Percentiles rank a stretch among this genome's conserved stretches.
Evolutionary conservation across 2,113 vertebrate species (phyloP).

Genomic region (Bostrychus sinensis): DNA sequence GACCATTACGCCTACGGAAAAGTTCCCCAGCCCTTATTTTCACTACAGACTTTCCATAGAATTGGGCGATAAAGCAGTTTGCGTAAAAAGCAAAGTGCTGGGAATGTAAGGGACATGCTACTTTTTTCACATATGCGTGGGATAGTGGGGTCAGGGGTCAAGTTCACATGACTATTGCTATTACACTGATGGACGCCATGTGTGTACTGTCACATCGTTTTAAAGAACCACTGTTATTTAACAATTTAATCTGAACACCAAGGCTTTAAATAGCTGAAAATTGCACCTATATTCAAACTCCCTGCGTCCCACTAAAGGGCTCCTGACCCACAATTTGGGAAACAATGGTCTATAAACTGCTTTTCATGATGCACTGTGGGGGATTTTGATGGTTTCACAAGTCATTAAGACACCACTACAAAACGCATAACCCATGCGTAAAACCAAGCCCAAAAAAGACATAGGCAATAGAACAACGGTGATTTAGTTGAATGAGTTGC

Average conservation of each 20-base stretch:
- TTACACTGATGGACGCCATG: background rate
- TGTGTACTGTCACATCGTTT: conserved; percentile 28
- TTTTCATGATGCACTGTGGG: too few relatives aligned
- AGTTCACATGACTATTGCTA: background rate
- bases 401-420: background rate
- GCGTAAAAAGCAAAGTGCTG: conserved; percentile 39
- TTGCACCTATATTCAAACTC: too few relatives aligned
- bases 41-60: conserved; percentile 40
- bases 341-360: too few relatives aligned
- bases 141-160: background rate
- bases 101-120: conserved; percentile 2
- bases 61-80: conserved; percentile 23
- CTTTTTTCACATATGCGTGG: background rate
- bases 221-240: background rate
- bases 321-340: too few relatives aligned
- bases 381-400: too few relatives aligned
- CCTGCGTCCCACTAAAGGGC: too few relatives aligned
- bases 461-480: background rate
- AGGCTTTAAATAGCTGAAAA: too few relatives aligned
- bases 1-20: background rate
- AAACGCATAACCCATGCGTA: background rate
- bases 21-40: background rate
- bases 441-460: background rate
- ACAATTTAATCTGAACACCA: background rate
- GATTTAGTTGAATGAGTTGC: background rate